phyloP scores from a whole-genome alignment of 2,888 invertebrate species.

The Erebia epiphron region DNA sequence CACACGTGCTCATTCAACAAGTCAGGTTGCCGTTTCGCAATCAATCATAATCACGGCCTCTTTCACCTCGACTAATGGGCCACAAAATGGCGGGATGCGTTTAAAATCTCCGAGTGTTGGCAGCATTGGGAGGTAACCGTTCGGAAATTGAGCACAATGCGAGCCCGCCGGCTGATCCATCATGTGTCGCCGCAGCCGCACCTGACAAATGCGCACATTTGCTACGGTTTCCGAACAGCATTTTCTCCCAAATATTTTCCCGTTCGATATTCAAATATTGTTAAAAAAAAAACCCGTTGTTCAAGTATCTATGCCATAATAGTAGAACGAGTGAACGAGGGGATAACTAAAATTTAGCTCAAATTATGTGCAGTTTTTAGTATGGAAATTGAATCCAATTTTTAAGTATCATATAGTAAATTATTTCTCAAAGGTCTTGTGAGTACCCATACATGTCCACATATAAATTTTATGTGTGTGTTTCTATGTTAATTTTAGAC shows the following conservation, averaged over 20 bases:
- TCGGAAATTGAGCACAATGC: conserved; percentile 76
- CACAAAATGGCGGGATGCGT: conserved; percentile 79
- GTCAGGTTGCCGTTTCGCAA: conserved; percentile 69
- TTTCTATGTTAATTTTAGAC: not conserved
- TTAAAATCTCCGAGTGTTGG: conserved; percentile 75
- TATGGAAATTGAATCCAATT: too few species aligned
- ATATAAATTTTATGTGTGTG: not conserved
- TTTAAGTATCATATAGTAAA: too few species aligned
- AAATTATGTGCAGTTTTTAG: too few species aligned
- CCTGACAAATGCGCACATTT: conserved; percentile 30
- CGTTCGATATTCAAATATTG: conserved; percentile 3
- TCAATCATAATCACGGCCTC: conserved; percentile 82
- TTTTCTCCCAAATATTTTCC: conserved; percentile 7
- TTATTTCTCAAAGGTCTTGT: too few species aligned
- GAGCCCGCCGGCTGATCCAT: conserved; percentile 66
- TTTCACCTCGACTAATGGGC: conserved; percentile 81
- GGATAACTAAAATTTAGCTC: too few species aligned
- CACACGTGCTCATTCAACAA: conserved; percentile 77
- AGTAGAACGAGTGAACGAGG: too few species aligned
- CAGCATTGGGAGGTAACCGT: conserved; percentile 76
- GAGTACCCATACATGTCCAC: not conserved
- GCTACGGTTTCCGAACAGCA: conserved; percentile 23
- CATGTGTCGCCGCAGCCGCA: conserved; percentile 60
- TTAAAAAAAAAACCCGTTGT: not conserved
- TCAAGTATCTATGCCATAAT: too few species aligned